Evolutionary conservation across 2,113 vertebrate species (phyloP), one percentile per base, ranked within the genome.

Genomic region (Zosterops hypoxanthus): DNA sequence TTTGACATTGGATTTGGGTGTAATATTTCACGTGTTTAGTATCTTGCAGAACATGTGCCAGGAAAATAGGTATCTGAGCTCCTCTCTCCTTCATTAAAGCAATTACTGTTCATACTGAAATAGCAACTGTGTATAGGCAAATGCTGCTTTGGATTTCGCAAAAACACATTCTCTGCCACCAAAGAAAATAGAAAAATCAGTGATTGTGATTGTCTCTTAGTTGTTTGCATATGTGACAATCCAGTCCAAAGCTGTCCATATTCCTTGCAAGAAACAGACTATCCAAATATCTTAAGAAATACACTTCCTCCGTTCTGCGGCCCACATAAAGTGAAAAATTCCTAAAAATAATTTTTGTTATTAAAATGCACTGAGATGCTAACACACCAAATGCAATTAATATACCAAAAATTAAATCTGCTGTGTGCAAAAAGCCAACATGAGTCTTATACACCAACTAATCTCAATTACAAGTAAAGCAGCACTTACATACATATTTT

Each of bases 51-150:
- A 79, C 6, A 72, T 4, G 0, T 88, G 47, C 42, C 55, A 92
- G 47, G 47, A 92, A 93, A 75, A 86, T 4, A 68, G 47, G 28
- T 77, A 64, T 42, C 41, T 60, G 17, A 86, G 59, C 52, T 73
- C 34, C 31, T 64, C 24, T 79, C 34, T 82, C 65, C 79, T 92
- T 82, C 92, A 79, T 93, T 90, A 96, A 73, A 95, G 56, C 22
- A 20, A 90, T 46, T 76, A 88, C 73, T 85, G 68, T 36, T 82
- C 41, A 36, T 18, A 84, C 44, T 60, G 49, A 89, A 89, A 78
- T 22, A 84, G 60, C 47, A 68, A 80, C 53, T 34, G 12, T 25
- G 4, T 55, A 77, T 6, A 73, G 60, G 26, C 0, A 1, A 91
- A 25, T 56, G 47, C n/a, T 81, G 14, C 57, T 89, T 70, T 56